These are phyloP conservation scores for Silurus asotus DNA, from an alignment of 2,113 vertebrate genomes.

Conservation along the genomic window DNA sequence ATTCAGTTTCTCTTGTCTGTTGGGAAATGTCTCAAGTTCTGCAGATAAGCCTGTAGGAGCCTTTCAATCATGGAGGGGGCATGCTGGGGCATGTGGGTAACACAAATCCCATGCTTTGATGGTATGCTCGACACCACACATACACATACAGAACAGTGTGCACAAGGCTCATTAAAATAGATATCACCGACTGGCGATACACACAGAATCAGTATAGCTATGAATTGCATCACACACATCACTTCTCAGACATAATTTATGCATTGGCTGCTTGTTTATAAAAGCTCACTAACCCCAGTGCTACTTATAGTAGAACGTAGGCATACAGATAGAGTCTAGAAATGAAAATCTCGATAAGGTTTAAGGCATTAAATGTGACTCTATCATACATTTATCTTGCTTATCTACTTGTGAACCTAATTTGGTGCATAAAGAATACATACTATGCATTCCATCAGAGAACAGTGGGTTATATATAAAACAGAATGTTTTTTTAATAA, in stretches of 20 bases:
- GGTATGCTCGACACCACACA: conserved; percentile 33
- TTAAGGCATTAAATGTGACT: background rate
- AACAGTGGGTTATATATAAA: background rate
- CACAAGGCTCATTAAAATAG: conserved; percentile 30
- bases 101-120: conserved; percentile 34
- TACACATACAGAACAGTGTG: conserved; percentile 23
- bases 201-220: background rate
- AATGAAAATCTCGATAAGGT: background rate
- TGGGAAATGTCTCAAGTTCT: conserved; percentile 42
- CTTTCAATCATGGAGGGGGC: conserved; percentile 35
- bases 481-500: background rate
- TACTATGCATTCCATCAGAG: background rate
- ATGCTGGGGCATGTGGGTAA: conserved; percentile 52
- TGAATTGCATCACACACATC: background rate
- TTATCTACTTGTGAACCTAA: background rate
- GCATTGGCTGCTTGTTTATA: background rate
- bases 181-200: conserved; percentile 1
- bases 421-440: background rate
- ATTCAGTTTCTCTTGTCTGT: conserved; percentile 29
- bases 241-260: background rate
- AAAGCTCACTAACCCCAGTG: background rate
- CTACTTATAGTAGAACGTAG: background rate
- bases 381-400: background rate
- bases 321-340: background rate
- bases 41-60: conserved; percentile 50